Conservation (phyloP, 1,140 invertebrate species). For the Myzus persicae region DNA sequence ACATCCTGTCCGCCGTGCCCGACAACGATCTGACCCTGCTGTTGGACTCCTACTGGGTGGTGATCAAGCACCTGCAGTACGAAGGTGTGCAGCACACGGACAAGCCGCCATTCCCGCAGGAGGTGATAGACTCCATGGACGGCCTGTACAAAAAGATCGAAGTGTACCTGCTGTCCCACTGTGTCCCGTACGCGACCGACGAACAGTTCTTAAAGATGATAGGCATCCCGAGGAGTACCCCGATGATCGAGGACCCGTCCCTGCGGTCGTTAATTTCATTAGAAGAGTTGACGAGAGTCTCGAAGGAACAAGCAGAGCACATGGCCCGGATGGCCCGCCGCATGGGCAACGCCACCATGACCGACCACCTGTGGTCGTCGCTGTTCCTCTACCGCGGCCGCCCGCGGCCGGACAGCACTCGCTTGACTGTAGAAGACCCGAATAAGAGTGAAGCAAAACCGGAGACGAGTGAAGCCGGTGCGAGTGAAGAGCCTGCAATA, state of each 20-base stretch:
- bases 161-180: rapidly evolving
- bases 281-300: no score
- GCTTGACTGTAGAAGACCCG: no score
- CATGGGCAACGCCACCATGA: not conserved
- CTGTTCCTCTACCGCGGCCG: not conserved
- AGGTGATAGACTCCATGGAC: rapidly evolving
- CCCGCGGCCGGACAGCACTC: no score
- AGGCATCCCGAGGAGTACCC: not conserved
- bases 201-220: not conserved
- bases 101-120: rapidly evolving
- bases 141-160: rapidly evolving
- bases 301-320: not conserved
- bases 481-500: no score
- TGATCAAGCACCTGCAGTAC: not conserved
- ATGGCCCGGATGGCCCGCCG: rapidly evolving
- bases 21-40: not conserved
- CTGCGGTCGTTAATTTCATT: rapidly evolving
- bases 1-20: not conserved
- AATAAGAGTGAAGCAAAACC: no score
- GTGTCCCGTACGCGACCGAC: rapidly evolving
- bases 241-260: not conserved
- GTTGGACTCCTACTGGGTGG: not conserved
- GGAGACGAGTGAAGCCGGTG: no score
- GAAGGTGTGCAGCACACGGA: rapidly evolving
- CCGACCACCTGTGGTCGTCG: not conserved